Evolutionary conservation across 1,140 invertebrate genomes (phyloP).

Genomic region (Theocolax elegans): DNA sequence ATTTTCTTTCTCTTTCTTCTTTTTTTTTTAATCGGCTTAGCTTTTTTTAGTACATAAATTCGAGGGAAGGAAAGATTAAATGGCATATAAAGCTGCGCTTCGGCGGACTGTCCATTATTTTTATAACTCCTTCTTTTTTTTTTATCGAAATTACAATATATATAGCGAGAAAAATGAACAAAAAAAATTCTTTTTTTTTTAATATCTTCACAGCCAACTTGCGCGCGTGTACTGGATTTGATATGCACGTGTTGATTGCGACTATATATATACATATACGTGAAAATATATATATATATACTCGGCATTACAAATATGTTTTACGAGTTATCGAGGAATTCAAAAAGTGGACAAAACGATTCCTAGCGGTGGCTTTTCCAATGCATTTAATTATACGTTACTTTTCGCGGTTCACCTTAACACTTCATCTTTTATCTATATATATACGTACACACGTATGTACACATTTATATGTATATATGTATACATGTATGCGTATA

Average conservation of each 20-base stretch:
- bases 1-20: too few species aligned
- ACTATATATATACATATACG: too few species aligned
- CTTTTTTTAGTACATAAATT: slow-evolving; percentile 34
- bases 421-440: slow-evolving; percentile 44
- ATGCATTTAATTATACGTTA: slow-evolving; percentile 35
- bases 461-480: too few species aligned
- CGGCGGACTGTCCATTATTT: background rate
- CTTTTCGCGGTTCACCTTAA: slow-evolving; percentile 48
- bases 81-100: slow-evolving; percentile 4
- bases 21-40: too few species aligned
- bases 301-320: slow-evolving; percentile 15
- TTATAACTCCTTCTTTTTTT: background rate
- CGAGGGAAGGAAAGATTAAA: slow-evolving; percentile 7
- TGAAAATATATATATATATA: too few species aligned
- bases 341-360: slow-evolving; percentile 25
- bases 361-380: slow-evolving; percentile 55
- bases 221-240: slow-evolving; percentile 41
- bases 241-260: slow-evolving; percentile 44
- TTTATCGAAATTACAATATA: slow-evolving; percentile 12
- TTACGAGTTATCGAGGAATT: slow-evolving; percentile 20
- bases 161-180: slow-evolving; percentile 10
- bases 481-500: too few species aligned
- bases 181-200: slow-evolving; percentile 29
- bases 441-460: too few species aligned
- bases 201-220: slow-evolving; percentile 54